Evolutionary conservation across 2,888 invertebrate species (phyloP).

Genomic region (Agrilus mali): DNA sequence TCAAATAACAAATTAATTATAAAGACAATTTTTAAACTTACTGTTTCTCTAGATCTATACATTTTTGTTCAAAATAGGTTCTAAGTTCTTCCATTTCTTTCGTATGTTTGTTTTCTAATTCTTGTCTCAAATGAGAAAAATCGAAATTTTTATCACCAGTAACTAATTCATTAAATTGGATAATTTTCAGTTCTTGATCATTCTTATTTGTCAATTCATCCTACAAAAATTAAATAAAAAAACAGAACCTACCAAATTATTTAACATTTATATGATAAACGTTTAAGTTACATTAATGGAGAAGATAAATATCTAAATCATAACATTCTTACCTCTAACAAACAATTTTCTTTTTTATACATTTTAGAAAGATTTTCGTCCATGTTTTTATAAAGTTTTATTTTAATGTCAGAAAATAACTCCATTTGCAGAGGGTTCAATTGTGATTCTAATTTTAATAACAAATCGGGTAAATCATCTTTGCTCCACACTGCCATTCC

Average conservation of each 20-base stretch:
- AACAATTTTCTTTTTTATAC: no score
- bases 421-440: no score
- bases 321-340: no score
- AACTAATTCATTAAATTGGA: slow-evolving; percentile 38
- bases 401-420: no score
- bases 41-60: slow-evolving; percentile 68
- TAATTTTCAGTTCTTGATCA: slow-evolving; percentile 40
- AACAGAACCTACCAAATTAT: neutral
- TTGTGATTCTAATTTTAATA: no score
- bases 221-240: slow-evolving; percentile 24
- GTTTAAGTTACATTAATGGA: no score
- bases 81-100: slow-evolving; percentile 68
- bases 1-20: slow-evolving; percentile 1
- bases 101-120: slow-evolving; percentile 52
- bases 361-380: no score
- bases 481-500: no score
- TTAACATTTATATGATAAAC: neutral
- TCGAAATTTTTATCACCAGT: slow-evolving; percentile 45
- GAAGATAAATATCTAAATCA: no score
- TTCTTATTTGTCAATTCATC: slow-evolving; percentile 44
- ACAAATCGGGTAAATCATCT: no score
- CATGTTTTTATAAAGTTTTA: no score
- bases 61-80: slow-evolving; percentile 69
- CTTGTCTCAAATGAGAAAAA: slow-evolving; percentile 32
- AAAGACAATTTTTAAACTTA: slow-evolving; percentile 30